Evolutionary conservation across 2,797 vertebrate species (phyloP), one percentile per base, ranked within the genome.

Genomic region (Poeciliopsis gracilis): DNA sequence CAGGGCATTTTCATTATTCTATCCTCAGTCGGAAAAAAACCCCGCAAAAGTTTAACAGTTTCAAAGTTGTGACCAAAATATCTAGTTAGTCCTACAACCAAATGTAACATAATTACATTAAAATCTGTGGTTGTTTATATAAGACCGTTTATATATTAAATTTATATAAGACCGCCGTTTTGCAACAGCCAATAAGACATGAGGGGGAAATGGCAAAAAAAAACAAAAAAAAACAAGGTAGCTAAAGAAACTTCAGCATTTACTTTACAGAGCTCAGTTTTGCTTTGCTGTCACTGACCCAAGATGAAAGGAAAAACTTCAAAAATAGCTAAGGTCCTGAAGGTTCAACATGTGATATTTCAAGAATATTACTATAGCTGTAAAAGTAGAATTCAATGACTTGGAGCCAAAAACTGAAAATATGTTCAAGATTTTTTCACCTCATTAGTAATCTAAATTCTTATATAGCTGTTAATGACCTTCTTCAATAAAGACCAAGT

Each of bases 1-100:
- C 74, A 57, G 66, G 79, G 83, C 71, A 81, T 79, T 86, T 74
- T 74, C 74, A 70, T 59, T 75, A 73, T 72, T 76, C 49, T 45
- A 67, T 30, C 46, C 43, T 73, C 59, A 81, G 36, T 80, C 23
- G 83, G 78, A 46, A 84, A 69, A 84, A 71, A 70, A 23, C n/a
- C 63, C 36, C 36, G 16, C 1, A 77, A 33, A 49, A 16, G 15
- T n/a, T 77, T 63, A 9, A 28, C 11, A 2, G 30, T 55, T 57
- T 71, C 57, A 3, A 71, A 18, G 33, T 15, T 43, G 61, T 53
- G 20, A 41, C 11, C 36, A 41, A 38, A 66, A 61, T 20, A 66
- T 66, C 20, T 67, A 23, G 16, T 18, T 33, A 33, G 59, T 66
- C 33, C 8, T 41, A 33, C 16, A 63, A 63, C 18, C 28, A 33